Base-by-base conservation (phyloP, 2,888 invertebrate species). In the Saturnia japonica region DNA sequence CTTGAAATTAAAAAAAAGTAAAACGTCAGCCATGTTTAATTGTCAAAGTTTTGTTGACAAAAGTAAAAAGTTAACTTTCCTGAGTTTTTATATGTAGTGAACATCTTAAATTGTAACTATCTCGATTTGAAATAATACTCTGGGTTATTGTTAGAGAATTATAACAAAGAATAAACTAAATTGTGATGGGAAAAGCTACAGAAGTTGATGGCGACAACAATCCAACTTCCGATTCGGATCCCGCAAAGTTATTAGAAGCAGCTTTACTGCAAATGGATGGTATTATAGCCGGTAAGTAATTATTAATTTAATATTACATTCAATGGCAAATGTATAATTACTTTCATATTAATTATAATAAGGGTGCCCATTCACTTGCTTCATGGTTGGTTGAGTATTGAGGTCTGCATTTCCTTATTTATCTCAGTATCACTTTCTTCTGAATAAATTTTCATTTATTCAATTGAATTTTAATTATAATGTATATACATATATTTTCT, bases 181-280 rank as follows among this genome's bases (percentile, higher is more conserved):
- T 80, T 90, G 91, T 86, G 82, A 94, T 94, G 93, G 94, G 93
- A 81, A 94, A 91, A 84, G 80, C 89, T 74, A 90, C 89, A 72
- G 90, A 91, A 77, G 87, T 93, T 84, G 93, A 93, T 91, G 92
- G 89, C 82, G 94, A 93, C 79, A 93, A 93, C 83, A 93, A 93
- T 81, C 93, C 91, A 82, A 90, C 93, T 79, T 90, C 95, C 68
- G 97, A 97, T 88, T 97, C 97, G 71, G 97, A 97, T 90, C 97
- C 97, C 74, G 97, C 97, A 82, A 97, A 97, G 90, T 95, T 98
- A 91, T 93, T 98, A 84, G 97, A 97, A 86, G 97, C 97, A 76
- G 97, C 98, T 62, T 94, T 98, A 72, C 95, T 97, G 85, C 97
- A 98, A 91, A 97, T 98, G 97, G 98, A 98, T 90, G 97, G 97